Evolutionary conservation across 2,113 vertebrate genomes (phyloP).

Genomic region (Hypocryptadius cinnamomeus): DNA sequence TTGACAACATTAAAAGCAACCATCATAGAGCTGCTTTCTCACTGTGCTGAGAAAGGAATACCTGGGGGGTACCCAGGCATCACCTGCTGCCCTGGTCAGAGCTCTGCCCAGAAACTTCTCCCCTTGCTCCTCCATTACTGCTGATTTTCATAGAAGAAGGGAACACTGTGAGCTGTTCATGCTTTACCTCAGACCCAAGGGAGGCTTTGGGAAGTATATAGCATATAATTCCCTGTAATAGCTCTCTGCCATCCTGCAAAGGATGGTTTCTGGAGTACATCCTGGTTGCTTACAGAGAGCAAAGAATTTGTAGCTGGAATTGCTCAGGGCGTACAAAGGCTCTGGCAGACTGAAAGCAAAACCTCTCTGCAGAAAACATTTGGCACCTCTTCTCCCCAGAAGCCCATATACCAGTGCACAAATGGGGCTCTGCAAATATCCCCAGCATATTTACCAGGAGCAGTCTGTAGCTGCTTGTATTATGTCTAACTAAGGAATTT

Average conservation of each 20-base stretch:
- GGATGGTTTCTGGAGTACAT: background rate
- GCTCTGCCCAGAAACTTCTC: background rate
- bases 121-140: background rate
- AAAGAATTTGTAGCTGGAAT: background rate
- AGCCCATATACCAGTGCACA: background rate
- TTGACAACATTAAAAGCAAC: background rate
- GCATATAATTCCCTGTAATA: background rate
- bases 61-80: background rate
- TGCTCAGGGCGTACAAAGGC: background rate
- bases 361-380: background rate
- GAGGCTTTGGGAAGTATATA: background rate
- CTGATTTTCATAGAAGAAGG: background rate
- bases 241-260: background rate
- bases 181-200: rapidly evolving
- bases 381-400: background rate
- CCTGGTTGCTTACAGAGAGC: rapidly evolving
- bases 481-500: background rate
- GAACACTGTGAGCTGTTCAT: background rate
- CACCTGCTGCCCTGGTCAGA: background rate
- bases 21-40: background rate
- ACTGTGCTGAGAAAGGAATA: background rate
- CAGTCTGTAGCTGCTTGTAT: background rate
- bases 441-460: background rate
- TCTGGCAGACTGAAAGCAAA: background rate
- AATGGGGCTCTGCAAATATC: background rate